Conservation (phyloP, 2,888 invertebrate genomes). For the Idaea dimidiata region DNA sequence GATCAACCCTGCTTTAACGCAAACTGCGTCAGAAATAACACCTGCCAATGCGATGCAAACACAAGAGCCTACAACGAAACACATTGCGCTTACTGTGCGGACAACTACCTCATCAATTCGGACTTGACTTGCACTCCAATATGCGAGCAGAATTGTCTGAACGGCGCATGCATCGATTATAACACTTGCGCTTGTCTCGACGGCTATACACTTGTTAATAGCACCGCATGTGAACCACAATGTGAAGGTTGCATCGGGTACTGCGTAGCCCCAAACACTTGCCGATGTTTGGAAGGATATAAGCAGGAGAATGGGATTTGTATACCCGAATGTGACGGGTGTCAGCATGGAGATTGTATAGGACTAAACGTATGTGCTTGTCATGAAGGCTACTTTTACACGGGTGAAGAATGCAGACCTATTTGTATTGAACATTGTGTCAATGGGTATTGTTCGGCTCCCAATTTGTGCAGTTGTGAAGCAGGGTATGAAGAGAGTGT, state of each 20-base stretch:
- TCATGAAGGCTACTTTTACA: constrained; percentile 9
- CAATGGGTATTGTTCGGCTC: constrained; percentile 38
- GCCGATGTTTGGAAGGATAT: constrained; percentile 60
- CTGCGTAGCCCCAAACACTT: constrained; percentile 57
- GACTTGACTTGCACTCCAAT: constrained; percentile 38
- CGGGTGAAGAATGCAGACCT: background rate
- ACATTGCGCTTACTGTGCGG: constrained; percentile 50
- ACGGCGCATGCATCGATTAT: constrained; percentile 45
- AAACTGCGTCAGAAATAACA: constrained; percentile 50
- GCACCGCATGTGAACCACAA: constrained; percentile 39
- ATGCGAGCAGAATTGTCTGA: constrained; percentile 33
- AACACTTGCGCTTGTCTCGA: constrained; percentile 45
- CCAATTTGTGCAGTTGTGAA: constrained; percentile 45
- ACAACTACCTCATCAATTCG: constrained; percentile 37
- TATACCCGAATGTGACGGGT: constrained; percentile 18
- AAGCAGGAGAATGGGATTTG: constrained; percentile 29
- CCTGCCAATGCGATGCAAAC: constrained; percentile 53
- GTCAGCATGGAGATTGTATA: constrained; percentile 22
- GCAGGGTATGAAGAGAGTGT: constrained; percentile 25
- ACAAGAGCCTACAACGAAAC: constrained; percentile 47
- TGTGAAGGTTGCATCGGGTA: constrained; percentile 62
- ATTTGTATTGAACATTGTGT: background rate
- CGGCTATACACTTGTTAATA: constrained; percentile 39
- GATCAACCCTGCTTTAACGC: constrained; percentile 55
- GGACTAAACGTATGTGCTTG: constrained; percentile 23